Percentiles rank a stretch among this genome's conserved stretches.
Conservation (phyloP, 2,888 invertebrate species). For the Yponomeuta cagnagella region DNA sequence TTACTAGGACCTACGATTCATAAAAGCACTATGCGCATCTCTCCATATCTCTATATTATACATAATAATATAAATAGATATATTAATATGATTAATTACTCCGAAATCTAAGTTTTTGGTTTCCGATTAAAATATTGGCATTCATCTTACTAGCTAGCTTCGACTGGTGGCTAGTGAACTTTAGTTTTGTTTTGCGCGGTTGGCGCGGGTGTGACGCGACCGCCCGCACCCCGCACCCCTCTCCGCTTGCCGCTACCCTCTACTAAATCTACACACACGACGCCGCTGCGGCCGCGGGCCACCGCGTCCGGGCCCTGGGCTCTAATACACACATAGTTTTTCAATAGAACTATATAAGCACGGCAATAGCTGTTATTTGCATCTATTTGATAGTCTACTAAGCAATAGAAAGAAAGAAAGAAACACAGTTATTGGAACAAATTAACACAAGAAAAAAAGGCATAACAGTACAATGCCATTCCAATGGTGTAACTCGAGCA, state of each 20-base stretch:
- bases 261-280: slow-evolving; percentile 6
- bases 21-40: slow-evolving; percentile 75
- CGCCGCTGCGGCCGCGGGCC: not conserved
- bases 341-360: no score
- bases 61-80: slow-evolving; percentile 60
- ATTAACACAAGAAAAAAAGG: no score
- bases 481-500: no score
- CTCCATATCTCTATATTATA: slow-evolving; percentile 60
- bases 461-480: no score
- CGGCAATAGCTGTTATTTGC: no score
- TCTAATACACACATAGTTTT: no score
- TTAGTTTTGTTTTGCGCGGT: slow-evolving; percentile 9
- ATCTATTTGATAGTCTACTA: no score
- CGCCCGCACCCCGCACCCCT: slow-evolving; percentile 5
- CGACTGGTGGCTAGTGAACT: slow-evolving; percentile 42
- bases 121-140: slow-evolving; percentile 73
- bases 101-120: slow-evolving; percentile 63
- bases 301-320: not conserved
- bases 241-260: slow-evolving; percentile 6
- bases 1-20: slow-evolving; percentile 69
- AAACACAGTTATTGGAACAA: no score
- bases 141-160: slow-evolving; percentile 65
- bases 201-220: not conserved
- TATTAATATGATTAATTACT: slow-evolving; percentile 65
- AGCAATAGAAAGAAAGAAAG: no score